Evolutionary conservation across 2,888 invertebrate genomes (phyloP).

Genomic region (Melanostoma mellinum): DNA sequence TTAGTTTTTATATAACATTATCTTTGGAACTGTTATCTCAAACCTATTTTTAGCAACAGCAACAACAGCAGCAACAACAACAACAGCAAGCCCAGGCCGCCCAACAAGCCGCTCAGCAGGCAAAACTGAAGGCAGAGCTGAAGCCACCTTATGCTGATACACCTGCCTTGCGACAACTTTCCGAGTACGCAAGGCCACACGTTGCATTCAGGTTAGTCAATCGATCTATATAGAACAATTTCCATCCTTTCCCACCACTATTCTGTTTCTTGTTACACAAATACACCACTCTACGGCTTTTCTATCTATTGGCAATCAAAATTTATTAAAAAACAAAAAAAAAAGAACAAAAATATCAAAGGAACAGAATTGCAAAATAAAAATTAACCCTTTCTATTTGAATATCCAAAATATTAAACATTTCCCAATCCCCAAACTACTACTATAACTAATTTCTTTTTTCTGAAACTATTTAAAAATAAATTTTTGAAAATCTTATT

Average conservation of each 20-base stretch:
- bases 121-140: slow-evolving; percentile 87
- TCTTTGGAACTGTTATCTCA: too few species aligned
- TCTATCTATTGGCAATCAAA: slow-evolving; percentile 67
- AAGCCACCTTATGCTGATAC: slow-evolving; percentile 96
- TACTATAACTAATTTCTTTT: slow-evolving; percentile 43
- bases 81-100: slow-evolving; percentile 82
- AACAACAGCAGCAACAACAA: slow-evolving; percentile 82
- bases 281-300: slow-evolving; percentile 64
- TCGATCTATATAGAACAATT: slow-evolving; percentile 23
- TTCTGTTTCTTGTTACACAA: slow-evolving; percentile 68
- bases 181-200: slow-evolving; percentile 96
- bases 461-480: slow-evolving; percentile 72
- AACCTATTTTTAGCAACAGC: slow-evolving; percentile 78
- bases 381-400: slow-evolving; percentile 12
- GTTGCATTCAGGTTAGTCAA: slow-evolving; percentile 88
- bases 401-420: too few species aligned
- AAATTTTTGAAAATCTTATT: slow-evolving; percentile 75
- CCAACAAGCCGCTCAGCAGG: slow-evolving; percentile 83
- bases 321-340: slow-evolving; percentile 45
- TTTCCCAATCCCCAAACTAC: slow-evolving; percentile 33
- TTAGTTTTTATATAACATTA: slow-evolving; percentile 57
- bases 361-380: slow-evolving; percentile 44
- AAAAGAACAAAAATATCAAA: slow-evolving; percentile 23
- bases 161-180: slow-evolving; percentile 94
- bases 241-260: slow-evolving; percentile 24